phyloP scores from a whole-genome alignment of 1,140 invertebrate genomes.

The Pseudomyrmex cubaensis region DNA sequence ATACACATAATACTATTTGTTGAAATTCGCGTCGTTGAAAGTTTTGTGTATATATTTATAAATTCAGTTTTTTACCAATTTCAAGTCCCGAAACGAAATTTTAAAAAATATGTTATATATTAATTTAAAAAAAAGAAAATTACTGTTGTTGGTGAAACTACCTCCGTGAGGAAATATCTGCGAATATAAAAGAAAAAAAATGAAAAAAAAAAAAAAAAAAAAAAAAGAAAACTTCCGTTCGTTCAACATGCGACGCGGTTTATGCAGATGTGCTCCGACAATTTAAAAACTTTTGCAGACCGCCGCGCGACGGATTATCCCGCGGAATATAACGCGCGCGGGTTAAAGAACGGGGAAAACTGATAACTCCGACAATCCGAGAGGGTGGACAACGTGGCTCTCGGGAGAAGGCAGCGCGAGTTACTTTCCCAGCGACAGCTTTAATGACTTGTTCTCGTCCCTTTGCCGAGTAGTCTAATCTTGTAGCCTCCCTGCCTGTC shows the following conservation, averaged over 20 bases:
- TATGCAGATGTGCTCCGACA: slow-evolving; percentile 2
- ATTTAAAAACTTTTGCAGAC: slow-evolving; percentile 52
- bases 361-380: slow-evolving; percentile 60
- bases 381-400: background rate
- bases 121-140: too few relatives aligned
- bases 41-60: too few relatives aligned
- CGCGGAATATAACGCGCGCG: slow-evolving; percentile 13
- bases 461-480: slow-evolving; percentile 10
- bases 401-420: slow-evolving; percentile 42
- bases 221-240: background rate
- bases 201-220: too few relatives aligned
- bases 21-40: too few relatives aligned
- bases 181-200: too few relatives aligned
- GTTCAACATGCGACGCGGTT: background rate
- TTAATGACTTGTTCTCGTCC: background rate
- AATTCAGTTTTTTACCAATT: too few relatives aligned
- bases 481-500: background rate
- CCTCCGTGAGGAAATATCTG: too few relatives aligned
- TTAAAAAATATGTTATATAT: too few relatives aligned
- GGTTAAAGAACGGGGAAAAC: slow-evolving; percentile 4
- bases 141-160: too few relatives aligned
- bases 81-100: too few relatives aligned
- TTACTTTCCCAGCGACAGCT: slow-evolving; percentile 24
- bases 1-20: too few relatives aligned
- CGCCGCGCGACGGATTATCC: slow-evolving; percentile 16